phyloP scores from a whole-genome alignment of 2,113 vertebrate species.

The Zapus hudsonius region DNA sequence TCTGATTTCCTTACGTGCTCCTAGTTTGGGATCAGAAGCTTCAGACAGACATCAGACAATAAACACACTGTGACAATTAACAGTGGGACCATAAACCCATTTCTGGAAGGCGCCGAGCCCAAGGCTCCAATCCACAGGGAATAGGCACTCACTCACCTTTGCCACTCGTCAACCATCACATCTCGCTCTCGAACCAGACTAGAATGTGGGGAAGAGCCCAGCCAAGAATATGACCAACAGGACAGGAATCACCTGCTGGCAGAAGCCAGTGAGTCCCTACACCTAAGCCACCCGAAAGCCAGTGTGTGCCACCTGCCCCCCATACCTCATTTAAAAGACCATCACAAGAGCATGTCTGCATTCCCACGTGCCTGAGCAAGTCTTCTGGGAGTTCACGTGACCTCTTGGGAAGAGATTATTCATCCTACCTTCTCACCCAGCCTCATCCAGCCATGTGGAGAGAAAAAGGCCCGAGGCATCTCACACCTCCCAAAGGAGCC shows the following conservation, averaged over 20 bases:
- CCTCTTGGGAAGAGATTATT: background rate
- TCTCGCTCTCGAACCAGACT: too few species aligned
- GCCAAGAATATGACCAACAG: background rate
- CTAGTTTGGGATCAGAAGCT: background rate
- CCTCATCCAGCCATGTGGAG: too few species aligned
- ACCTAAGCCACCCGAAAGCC: too few species aligned
- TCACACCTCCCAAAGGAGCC: accelerated
- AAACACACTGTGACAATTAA: background rate
- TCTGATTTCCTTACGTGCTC: accelerated
- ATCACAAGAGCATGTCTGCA: background rate
- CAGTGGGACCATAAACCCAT: background rate
- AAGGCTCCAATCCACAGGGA: background rate
- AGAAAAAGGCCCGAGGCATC: too few species aligned
- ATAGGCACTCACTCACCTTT: background rate
- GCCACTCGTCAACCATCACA: background rate
- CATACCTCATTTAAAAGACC: too few species aligned
- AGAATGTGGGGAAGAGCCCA: too few species aligned
- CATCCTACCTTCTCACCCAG: background rate
- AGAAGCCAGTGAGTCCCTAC: background rate
- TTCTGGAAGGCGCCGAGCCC: background rate
- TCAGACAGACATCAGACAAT: background rate
- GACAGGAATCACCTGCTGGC: accelerated
- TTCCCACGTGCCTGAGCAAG: too few species aligned
- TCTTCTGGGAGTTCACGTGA: background rate
- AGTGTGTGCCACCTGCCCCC: background rate